These are phyloP conservation scores for Rhingia rostrata DNA, from an alignment of 2,888 invertebrate species.

Conservation along the genomic window DNA sequence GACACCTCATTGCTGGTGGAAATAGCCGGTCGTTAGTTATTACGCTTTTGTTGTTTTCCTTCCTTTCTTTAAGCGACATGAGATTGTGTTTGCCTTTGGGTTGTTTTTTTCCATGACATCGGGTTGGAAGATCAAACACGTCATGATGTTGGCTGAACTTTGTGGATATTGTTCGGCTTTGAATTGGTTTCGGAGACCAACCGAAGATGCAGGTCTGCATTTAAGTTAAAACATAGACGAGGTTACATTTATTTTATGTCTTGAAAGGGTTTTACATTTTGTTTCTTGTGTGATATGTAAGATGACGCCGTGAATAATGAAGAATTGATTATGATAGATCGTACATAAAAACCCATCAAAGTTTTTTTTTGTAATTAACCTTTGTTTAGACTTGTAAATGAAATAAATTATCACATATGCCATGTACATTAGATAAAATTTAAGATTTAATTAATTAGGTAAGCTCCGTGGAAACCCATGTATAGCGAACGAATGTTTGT, in stretches of 20 bases:
- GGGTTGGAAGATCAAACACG: conserved; percentile 27
- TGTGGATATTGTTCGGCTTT: conserved; percentile 27
- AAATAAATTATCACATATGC: too few species aligned
- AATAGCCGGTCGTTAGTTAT: conserved; percentile 18
- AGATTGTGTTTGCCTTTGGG: background rate
- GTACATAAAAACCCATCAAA: too few species aligned
- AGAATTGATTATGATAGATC: conserved; percentile 25
- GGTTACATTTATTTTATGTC: conserved; percentile 19
- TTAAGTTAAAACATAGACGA: conserved; percentile 14
- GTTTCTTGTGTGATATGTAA: conserved; percentile 31
- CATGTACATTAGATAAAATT: too few species aligned
- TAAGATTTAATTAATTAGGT: too few species aligned
- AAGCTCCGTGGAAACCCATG: too few species aligned
- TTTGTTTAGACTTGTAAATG: too few species aligned
- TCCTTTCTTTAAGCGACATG: background rate
- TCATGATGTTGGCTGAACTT: conserved; percentile 8
- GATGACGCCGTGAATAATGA: conserved; percentile 20
- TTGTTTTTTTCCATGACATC: conserved; percentile 9
- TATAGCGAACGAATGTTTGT: too few species aligned
- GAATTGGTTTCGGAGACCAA: conserved; percentile 12
- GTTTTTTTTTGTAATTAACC: too few species aligned
- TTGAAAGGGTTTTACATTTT: conserved; percentile 12
- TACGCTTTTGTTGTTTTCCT: background rate
- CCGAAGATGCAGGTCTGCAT: background rate
- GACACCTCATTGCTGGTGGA: conserved; percentile 41